phyloP scores from a whole-genome alignment of 2,888 invertebrate genomes.

The Argyra leucocephala region DNA sequence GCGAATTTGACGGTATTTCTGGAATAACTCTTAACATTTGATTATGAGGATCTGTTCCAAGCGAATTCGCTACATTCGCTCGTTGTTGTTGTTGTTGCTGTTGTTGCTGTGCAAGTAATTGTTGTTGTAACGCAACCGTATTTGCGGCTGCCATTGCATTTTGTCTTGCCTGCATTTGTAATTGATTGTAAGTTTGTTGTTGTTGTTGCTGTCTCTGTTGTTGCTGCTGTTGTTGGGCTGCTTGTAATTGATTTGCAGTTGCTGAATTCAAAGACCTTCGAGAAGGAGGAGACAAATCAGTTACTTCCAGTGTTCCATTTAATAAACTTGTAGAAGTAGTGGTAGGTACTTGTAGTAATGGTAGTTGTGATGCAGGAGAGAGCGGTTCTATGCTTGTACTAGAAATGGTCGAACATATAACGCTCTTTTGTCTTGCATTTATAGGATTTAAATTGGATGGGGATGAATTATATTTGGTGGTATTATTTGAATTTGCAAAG shows the following conservation, averaged over 20 bases:
- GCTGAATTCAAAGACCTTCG: slow-evolving; percentile 43
- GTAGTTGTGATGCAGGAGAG: slow-evolving; percentile 20
- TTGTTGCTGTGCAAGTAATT: slow-evolving; percentile 32
- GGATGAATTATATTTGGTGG: background rate
- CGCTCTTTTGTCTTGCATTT: slow-evolving; percentile 36
- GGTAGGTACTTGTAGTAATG: slow-evolving; percentile 24
- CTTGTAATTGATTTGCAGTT: slow-evolving; percentile 24
- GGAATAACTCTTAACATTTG: slow-evolving; percentile 56
- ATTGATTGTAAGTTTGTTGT: slow-evolving; percentile 28
- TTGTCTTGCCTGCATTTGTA: slow-evolving; percentile 32
- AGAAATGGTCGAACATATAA: slow-evolving; percentile 39
- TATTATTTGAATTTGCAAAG: background rate
- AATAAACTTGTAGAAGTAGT: slow-evolving; percentile 29
- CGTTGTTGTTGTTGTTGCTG: slow-evolving; percentile 29
- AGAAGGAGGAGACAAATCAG: slow-evolving; percentile 47
- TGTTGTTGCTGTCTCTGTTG: slow-evolving; percentile 30
- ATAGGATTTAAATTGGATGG: slow-evolving; percentile 11
- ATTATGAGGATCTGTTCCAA: slow-evolving; percentile 31
- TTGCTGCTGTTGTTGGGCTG: slow-evolving; percentile 32
- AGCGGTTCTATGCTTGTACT: slow-evolving; percentile 21
- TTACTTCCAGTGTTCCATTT: slow-evolving; percentile 40
- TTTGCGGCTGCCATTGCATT: slow-evolving; percentile 24
- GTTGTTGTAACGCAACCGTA: slow-evolving; percentile 43
- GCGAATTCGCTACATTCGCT: slow-evolving; percentile 28
- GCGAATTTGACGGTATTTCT: slow-evolving; percentile 57